Evolutionary conservation across 2,113 vertebrate genomes (phyloP).

Genomic region (Okapia johnstoni): DNA sequence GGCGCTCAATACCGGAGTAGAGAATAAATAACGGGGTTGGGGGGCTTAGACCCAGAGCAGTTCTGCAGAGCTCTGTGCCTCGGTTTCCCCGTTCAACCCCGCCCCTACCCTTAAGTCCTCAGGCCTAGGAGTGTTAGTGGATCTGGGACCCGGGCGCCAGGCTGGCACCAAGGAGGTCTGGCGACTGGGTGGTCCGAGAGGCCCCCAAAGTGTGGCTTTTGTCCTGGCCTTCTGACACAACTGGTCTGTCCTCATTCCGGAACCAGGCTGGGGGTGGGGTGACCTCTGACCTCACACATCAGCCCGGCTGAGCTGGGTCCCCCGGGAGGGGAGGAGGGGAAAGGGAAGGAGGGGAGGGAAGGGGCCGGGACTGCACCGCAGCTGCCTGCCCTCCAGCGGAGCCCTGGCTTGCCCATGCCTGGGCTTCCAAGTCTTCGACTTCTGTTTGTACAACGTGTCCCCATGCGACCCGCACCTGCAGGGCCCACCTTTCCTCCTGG

Average conservation of each 20-base stretch:
- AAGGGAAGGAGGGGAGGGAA: not conserved
- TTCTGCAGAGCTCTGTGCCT: not conserved
- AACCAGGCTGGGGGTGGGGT: conserved; percentile 47
- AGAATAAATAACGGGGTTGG: not conserved
- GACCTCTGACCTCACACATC: conserved; percentile 60
- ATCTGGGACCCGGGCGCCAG: not conserved
- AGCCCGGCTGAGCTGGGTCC: not conserved
- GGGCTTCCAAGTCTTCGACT: not conserved
- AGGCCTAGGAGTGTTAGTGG: not conserved
- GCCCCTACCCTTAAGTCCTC: accelerated
- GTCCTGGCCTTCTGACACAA: conserved; percentile 26
- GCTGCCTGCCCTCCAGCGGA: not conserved
- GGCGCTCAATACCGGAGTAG: too few relatives aligned
- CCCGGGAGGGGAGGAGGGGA: not conserved
- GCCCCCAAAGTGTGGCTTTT: conserved; percentile 34
- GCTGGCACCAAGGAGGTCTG: not conserved
- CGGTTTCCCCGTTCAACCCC: not conserved
- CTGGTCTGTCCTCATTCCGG: conserved; percentile 69
- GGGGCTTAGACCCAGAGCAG: not conserved
- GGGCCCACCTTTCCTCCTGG: not conserved
- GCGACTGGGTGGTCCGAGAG: conserved; percentile 12
- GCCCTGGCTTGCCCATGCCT: not conserved
- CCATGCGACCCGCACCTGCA: not conserved
- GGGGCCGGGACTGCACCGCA: not conserved
- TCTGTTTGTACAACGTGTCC: not conserved